Conservation (phyloP, 2,113 vertebrate genomes). For the Peucedramus taeniatus region DNA sequence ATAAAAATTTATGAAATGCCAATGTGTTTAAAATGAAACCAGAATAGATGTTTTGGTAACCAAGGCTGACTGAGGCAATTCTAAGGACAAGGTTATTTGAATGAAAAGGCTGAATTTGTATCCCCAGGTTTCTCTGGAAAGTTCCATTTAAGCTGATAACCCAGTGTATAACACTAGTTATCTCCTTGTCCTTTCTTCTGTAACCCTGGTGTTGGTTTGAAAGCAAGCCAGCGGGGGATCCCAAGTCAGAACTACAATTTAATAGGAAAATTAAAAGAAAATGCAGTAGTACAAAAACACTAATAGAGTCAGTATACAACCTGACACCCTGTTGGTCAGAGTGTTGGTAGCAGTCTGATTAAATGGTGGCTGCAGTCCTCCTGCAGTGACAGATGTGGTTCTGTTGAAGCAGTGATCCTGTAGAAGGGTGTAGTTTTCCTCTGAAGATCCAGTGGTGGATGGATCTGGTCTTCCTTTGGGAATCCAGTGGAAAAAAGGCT, state of each 20-base stretch:
- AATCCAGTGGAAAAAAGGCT: neutral
- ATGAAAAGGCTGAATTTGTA: neutral
- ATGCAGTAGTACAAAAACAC: neutral
- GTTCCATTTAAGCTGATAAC: neutral
- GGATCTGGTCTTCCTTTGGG: neutral
- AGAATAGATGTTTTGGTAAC: neutral
- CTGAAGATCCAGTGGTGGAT: neutral
- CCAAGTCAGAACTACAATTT: neutral
- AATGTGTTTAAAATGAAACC: neutral
- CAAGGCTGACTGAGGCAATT: neutral
- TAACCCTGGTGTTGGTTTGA: neutral
- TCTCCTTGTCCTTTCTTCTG: neutral
- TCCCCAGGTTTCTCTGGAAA: neutral
- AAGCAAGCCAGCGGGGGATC: neutral
- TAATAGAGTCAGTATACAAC: neutral
- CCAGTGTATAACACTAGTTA: neutral
- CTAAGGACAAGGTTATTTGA: neutral
- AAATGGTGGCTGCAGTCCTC: neutral
- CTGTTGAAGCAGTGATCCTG: neutral
- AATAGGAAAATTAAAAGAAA: neutral
- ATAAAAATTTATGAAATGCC: neutral
- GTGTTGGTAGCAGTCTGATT: neutral
- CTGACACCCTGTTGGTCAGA: neutral
- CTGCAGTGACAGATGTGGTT: neutral
- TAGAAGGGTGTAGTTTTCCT: neutral